Evolutionary conservation across 2,113 vertebrate species (phyloP), one percentile per base, ranked within the genome.

Genomic region (Puma concolor): DNA sequence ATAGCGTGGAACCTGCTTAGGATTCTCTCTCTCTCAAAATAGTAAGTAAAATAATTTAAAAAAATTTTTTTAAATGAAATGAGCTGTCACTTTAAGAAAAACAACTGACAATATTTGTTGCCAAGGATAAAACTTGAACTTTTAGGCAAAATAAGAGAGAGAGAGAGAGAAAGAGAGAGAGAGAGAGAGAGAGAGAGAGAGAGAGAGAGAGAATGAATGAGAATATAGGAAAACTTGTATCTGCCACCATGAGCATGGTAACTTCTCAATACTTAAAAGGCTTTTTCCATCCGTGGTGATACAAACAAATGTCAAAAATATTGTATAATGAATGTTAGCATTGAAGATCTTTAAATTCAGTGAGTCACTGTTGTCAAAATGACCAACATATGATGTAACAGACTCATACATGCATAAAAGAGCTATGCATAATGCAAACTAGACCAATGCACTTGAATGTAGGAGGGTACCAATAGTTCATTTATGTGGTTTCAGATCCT

Each of bases 51-150:
- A 44, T 44, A 44, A 44, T 44, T 44, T 9, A 25, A 60, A 60
- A 23, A 7, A 60, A 60, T 9, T 25, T 44, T 44, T 44, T 44
- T 44, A 0, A 67, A 69, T 85, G n/a, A 95, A 79, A 33, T 91
- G 64, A 85, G 21, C 23, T 84, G 12, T 79, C n/a, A 77, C 44
- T 66, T 67, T 36, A 84, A 76, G 44, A 57, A 67, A 74, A 48
- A 84, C 71, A 67, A 89, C 48, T 91, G 80, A 77, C 81, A 91
- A 17, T 91, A 57, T 95, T 91, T 77, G 21, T 95, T 95, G 94
- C 60, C 48, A 69, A 91, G 66, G 48, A 74, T 87, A 69, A 94
- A 71, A 88, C 79, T 80, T 69, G 74, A 90, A 31, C 48, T 79
- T 91, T 67, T 85, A 95, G 67, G 36, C 4, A n/a, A 41, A n/a